Conservation (phyloP, 2,797 vertebrate species). For the Capromys pilorides region DNA sequence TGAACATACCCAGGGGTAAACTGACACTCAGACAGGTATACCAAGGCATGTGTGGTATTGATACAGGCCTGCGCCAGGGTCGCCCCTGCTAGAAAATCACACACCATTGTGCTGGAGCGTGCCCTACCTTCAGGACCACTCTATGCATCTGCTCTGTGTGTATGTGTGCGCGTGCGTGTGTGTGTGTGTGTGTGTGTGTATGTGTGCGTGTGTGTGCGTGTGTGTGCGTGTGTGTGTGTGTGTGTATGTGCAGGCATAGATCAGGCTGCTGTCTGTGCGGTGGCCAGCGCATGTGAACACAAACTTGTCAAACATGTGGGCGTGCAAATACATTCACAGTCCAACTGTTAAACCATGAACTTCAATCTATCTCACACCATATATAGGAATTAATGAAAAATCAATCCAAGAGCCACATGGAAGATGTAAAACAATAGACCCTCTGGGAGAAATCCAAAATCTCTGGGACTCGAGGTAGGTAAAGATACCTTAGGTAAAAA, state of each 20-base stretch:
- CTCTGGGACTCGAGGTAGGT: not conserved
- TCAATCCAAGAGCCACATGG: not conserved
- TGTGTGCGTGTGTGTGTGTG: no score
- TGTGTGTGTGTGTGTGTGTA: not conserved
- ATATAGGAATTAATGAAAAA: not conserved
- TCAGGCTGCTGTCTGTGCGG: not conserved
- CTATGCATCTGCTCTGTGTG: not conserved
- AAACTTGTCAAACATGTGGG: not conserved
- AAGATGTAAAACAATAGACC: not conserved
- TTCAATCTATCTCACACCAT: not conserved
- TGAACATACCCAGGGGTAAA: not conserved
- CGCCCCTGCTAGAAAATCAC: not conserved
- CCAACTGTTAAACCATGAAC: not conserved
- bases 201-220: no score
- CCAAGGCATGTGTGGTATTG: not conserved
- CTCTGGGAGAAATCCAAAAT: not conserved
- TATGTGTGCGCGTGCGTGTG: not conserved
- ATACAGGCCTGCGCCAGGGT: accelerated
- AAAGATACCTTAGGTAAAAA: not conserved
- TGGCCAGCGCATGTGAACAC: not conserved
- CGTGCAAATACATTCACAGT: not conserved
- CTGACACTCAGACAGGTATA: not conserved
- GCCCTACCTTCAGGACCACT: not conserved
- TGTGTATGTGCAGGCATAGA: no score
- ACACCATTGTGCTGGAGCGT: accelerated